Percentiles rank a stretch among this genome's conserved stretches.
These are phyloP conservation scores for Chrysochloris asiatica DNA, from an alignment of 2,113 vertebrate species.

Conservation along the genomic window DNA sequence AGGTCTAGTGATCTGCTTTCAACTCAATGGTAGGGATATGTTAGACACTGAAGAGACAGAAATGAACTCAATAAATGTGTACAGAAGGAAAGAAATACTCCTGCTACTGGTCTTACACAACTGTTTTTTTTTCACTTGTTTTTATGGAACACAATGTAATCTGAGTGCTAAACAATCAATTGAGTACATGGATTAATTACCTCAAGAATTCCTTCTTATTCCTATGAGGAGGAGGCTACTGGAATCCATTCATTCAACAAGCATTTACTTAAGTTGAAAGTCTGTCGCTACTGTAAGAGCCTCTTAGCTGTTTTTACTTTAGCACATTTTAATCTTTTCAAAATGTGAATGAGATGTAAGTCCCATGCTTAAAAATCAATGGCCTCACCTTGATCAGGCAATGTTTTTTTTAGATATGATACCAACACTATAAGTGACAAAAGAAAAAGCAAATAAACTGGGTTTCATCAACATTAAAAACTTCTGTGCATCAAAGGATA, in stretches of 20 bases:
- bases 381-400: background rate
- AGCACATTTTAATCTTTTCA: background rate
- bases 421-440: background rate
- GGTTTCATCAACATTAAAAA: constrained; percentile 35
- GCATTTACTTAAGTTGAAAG: constrained; percentile 18
- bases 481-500: background rate
- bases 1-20: background rate
- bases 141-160: background rate
- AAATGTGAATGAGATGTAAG: background rate
- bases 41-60: background rate
- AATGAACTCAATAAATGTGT: background rate
- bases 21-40: background rate
- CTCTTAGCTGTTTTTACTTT: constrained; percentile 9
- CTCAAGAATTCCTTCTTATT: constrained; percentile 26
- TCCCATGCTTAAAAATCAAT: background rate
- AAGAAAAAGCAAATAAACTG: background rate
- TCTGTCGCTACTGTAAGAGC: background rate
- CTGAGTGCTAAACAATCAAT: background rate
- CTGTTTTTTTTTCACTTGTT: background rate
- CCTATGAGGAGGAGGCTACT: background rate
- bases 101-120: background rate
- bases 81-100: background rate
- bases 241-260: background rate
- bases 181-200: background rate
- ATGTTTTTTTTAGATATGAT: background rate